These are phyloP conservation scores for Psettodes erumei DNA, from an alignment of 2,113 vertebrate genomes.

Conservation along the genomic window DNA sequence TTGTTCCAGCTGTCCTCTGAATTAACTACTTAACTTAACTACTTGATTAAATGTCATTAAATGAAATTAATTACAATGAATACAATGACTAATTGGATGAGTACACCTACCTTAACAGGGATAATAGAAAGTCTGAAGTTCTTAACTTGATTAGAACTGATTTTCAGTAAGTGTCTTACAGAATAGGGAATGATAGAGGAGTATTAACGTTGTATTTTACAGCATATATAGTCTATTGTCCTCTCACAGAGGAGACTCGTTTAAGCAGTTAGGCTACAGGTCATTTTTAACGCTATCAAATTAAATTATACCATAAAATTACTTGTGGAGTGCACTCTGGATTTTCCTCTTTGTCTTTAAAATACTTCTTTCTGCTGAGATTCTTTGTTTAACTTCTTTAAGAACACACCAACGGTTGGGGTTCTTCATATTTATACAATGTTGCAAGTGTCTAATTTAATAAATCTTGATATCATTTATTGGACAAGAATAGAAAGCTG, in stretches of 20 bases:
- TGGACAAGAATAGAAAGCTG: neutral
- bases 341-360: neutral
- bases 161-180: neutral
- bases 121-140: neutral
- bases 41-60: too few relatives aligned
- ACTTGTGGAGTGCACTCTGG: neutral
- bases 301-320: too few relatives aligned
- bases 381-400: too few relatives aligned
- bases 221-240: too few relatives aligned
- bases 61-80: too few relatives aligned
- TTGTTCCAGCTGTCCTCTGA: neutral
- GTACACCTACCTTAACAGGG: neutral
- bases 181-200: neutral
- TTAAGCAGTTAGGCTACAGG: too few relatives aligned
- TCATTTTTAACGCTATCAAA: neutral
- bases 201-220: too few relatives aligned
- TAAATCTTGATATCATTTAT: too few relatives aligned
- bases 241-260: too few relatives aligned
- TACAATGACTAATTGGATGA: too few relatives aligned
- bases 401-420: too few relatives aligned
- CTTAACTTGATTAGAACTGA: neutral
- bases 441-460: neutral
- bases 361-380: neutral
- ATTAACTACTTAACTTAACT: neutral
- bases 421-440: neutral